These are phyloP conservation scores for Seriola quinqueradiata DNA, from an alignment of 2,113 vertebrate species.

Conservation along the genomic window DNA sequence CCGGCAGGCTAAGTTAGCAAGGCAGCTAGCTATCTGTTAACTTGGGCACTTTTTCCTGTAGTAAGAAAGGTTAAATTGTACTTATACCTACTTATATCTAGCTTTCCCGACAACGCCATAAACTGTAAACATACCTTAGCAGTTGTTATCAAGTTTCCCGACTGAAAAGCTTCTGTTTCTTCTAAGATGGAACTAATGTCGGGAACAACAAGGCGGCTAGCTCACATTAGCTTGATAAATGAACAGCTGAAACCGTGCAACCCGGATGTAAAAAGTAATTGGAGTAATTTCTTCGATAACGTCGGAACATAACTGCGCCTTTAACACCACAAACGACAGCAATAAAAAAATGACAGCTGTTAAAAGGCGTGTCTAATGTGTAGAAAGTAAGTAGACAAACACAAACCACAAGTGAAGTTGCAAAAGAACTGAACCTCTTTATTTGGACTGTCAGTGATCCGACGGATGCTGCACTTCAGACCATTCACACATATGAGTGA, in stretches of 20 bases:
- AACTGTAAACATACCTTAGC: conserved; percentile 36
- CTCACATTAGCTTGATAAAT: conserved; percentile 45
- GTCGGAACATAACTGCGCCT: background rate
- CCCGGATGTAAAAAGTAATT: conserved; percentile 71
- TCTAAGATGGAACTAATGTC: conserved; percentile 49
- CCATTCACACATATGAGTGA: conserved; percentile 79
- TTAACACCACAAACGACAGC: accelerated
- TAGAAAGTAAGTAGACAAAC: conserved; percentile 5
- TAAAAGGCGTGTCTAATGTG: accelerated
- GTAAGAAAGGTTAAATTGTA: background rate
- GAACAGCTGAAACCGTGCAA: conserved; percentile 8
- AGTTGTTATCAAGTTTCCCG: conserved; percentile 17
- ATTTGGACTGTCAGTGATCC: conserved; percentile 80
- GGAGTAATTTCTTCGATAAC: background rate
- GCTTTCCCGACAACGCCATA: background rate
- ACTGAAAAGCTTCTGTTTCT: background rate
- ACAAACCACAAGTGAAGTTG: conserved; percentile 67
- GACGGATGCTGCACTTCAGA: conserved; percentile 78
- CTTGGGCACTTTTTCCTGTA: background rate
- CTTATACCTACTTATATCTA: background rate
- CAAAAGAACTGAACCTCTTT: conserved; percentile 83
- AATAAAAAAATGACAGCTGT: background rate
- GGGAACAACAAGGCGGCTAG: conserved; percentile 47
- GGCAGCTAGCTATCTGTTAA: conserved; percentile 49
- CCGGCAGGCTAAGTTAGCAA: conserved; percentile 28